Evolutionary conservation across 2,113 vertebrate species (phyloP), one percentile per base, ranked within the genome.

Genomic region (Phainopepla nitens): DNA sequence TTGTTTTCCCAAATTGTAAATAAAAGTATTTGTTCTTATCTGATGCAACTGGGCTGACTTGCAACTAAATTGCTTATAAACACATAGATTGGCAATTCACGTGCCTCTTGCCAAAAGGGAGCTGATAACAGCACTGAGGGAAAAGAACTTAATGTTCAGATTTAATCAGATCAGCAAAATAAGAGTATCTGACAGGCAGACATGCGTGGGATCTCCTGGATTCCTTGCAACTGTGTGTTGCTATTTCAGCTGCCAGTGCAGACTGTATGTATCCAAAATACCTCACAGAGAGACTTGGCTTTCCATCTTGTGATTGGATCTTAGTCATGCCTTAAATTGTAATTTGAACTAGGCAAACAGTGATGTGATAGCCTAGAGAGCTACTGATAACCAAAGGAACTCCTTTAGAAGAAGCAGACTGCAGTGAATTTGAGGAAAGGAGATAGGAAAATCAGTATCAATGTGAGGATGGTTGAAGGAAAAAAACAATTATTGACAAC

Each of bases 131-230:
- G 66, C 51, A 61, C 51, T 1, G 3, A 1, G 44, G 60, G 51
- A 81, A 82, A 81, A 89, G 91, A 93, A 93, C 90, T 85, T 73
- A 2, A 57, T 92, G 82, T 94, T 95, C 94, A 90, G 92, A 94
- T 93, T 81, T 93, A 92, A 93, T 94, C 92, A 94, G 68, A 90
- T 83, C 85, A 89, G 85, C 71, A 81, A 21, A 93, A 36, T 45
- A 15, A 36, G 60, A 88, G 57, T 70, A 44, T 56, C 44, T 86
- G 60, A 51, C 80, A 71, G 89, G 47, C 42, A 54, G 25, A 57
- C 14, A 5, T 57, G 44, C 3, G 6, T 87, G 75, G 88, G 77
- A 83, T 88, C n/a, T 1, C 87, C 75, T 77, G 76, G 70, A 80
- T 93, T 89, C 88, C 72, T 75, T 70, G 31, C 18, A 25, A 35